Evolutionary conservation across 2,888 invertebrate genomes (phyloP), one percentile per base, ranked within the genome.

Genomic region (Drosophila bunnanda): DNA sequence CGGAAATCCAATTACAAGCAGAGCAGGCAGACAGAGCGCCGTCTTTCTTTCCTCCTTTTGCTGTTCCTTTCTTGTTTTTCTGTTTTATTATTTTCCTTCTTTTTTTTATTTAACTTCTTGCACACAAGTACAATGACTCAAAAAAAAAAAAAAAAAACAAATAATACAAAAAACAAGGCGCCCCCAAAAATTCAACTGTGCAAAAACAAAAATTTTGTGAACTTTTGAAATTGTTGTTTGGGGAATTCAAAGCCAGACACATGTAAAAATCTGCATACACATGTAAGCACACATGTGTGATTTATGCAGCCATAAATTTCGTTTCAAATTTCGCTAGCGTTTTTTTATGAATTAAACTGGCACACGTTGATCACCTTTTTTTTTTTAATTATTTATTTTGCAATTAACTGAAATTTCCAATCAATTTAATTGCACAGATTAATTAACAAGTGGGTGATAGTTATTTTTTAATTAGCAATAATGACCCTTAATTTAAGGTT

Each of bases 1-100:
- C 83, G 88, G 86, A 83, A 83, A 88, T 83, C 80, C 86, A 88
- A 83, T 83, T 83, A 83, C 83, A 82, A 75, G 79, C 82, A 69
- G 68, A 72, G 44, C 57, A 52, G 56, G 82, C 82, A 82, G 82
- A 82, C 88, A 76, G 12, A 71, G 64, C 70, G 82, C 69, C 87
- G 81, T 61, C 81, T 64, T 52, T 41, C 39, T n/a, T n/a, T 36
- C 22, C 9, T 22, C 57, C 32, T 25, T 22, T 34, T 36, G 38
- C 34, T 34, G 34, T 13, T 39, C 46, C 17, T 48, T 46, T 46
- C 61, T 46, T 61, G 8, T 32, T 48, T n/a, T 48, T 60, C 9
- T 44, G 22, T 15, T 48, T 22, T 30, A 22, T 28, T 58, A 53
- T 52, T 59, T 38, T 20, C 9, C 22, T 20, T 57, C 44, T 60